phyloP scores from a whole-genome alignment of 2,888 invertebrate genomes.

The Andrena praecox region DNA sequence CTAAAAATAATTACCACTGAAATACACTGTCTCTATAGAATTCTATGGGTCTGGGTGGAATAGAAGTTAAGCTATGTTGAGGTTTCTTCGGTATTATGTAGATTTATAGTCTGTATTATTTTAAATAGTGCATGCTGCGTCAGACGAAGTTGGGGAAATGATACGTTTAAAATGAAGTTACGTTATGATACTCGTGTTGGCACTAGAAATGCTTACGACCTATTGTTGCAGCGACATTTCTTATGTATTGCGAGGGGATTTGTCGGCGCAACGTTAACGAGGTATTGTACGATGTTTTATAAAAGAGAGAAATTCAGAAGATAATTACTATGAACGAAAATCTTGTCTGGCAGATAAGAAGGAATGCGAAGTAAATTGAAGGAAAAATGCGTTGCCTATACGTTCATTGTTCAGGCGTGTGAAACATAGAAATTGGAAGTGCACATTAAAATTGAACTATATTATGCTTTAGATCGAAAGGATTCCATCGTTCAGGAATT shows the following conservation, averaged over 20 bases:
- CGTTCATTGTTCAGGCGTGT: background rate
- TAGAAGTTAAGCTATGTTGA: too few relatives aligned
- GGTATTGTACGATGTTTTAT: constrained; percentile 10
- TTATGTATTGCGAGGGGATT: background rate
- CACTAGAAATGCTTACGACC: background rate
- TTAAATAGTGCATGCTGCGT: too few relatives aligned
- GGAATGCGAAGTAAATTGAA: constrained; percentile 4
- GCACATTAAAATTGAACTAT: background rate
- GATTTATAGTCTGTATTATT: too few relatives aligned
- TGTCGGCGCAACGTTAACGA: constrained; percentile 1
- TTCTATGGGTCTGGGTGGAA: too few relatives aligned
- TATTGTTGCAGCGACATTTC: constrained; percentile 14
- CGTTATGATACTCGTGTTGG: background rate
- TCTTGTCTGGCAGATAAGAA: background rate
- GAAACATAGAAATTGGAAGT: background rate
- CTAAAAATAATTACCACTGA: too few relatives aligned
- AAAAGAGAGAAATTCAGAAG: constrained; percentile 18
- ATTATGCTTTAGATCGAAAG: background rate
- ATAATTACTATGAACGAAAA: constrained; percentile 3
- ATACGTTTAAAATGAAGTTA: background rate
- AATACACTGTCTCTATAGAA: too few relatives aligned
- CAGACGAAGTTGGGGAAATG: background rate
- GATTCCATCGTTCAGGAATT: background rate
- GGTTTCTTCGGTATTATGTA: too few relatives aligned
- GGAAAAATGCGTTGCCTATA: background rate